Conservation (phyloP, 2,113 vertebrate genomes). For the Pithys albifrons region DNA sequence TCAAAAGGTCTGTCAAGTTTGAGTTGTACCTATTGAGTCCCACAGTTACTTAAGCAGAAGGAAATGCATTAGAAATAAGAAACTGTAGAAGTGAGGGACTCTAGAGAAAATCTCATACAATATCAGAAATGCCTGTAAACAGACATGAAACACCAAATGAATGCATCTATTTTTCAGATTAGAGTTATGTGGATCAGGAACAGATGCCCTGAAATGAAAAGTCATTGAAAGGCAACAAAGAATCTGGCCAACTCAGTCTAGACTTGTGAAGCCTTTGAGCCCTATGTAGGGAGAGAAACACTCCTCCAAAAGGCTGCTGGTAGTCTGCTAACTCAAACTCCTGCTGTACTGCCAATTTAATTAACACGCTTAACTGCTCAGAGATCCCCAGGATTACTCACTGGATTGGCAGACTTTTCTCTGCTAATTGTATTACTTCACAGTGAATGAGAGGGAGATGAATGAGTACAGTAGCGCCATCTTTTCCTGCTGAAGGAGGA, state of each 20-base stretch:
- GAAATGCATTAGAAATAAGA: background rate
- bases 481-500: slow-evolving; percentile 25
- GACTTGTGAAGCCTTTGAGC: background rate
- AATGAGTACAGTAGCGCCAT: slow-evolving; percentile 43
- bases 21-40: background rate
- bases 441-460: slow-evolving; percentile 1
- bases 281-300: background rate
- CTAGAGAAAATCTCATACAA: background rate
- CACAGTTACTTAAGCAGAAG: background rate
- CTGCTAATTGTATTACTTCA: slow-evolving; percentile 54
- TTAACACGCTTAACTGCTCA: slow-evolving; percentile 63
- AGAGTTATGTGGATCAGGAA: background rate
- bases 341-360: slow-evolving; percentile 53
- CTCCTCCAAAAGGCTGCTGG: background rate
- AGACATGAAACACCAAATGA: background rate
- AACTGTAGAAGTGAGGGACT: background rate
- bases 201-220: background rate
- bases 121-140: background rate
- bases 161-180: background rate
- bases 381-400: slow-evolving; percentile 63
- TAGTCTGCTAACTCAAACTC: slow-evolving; percentile 20
- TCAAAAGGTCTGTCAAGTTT: background rate
- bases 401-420: slow-evolving; percentile 49
- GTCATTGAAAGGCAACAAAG: background rate
- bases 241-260: background rate